A percentile compares a stretch with the other conserved stretches of the same genome.
Conservation (phyloP, 2,797 vertebrate genomes). For the Pyrrhura leucotis region DNA sequence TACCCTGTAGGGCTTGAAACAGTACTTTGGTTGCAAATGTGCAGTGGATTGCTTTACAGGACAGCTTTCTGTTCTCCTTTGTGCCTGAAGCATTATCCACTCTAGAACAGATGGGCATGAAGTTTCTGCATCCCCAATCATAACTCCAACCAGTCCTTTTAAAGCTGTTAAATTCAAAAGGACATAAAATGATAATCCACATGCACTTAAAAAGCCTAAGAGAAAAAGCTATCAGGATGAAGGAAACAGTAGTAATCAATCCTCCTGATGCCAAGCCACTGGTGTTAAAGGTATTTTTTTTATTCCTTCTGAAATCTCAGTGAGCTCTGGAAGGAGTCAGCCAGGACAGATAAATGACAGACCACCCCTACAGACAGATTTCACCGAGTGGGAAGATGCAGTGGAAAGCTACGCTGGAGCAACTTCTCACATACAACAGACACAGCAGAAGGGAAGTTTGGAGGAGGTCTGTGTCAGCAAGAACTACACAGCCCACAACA, state of each 20-base stretch:
- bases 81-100: neutral
- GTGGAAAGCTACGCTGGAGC: neutral
- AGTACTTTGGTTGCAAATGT: neutral
- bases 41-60: neutral
- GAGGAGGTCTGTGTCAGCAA: neutral
- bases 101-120: neutral
- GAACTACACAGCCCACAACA: neutral
- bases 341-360: neutral
- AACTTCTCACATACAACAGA: neutral
- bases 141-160: neutral
- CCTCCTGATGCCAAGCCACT: neutral
- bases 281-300: neutral
- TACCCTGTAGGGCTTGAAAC: neutral
- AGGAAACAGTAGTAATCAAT: neutral
- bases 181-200: neutral
- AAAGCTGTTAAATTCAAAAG: neutral
- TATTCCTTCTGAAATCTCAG: neutral
- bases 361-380: neutral
- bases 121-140: neutral
- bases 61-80: fast-evolving
- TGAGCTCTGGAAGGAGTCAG: neutral
- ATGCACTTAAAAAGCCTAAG: neutral
- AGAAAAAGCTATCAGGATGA: neutral
- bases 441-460: neutral
- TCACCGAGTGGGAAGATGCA: neutral